Percentiles rank a stretch among this genome's conserved stretches.
Conservation (phyloP, 1,140 invertebrate genomes). For the Lasaia peninsularis region DNA sequence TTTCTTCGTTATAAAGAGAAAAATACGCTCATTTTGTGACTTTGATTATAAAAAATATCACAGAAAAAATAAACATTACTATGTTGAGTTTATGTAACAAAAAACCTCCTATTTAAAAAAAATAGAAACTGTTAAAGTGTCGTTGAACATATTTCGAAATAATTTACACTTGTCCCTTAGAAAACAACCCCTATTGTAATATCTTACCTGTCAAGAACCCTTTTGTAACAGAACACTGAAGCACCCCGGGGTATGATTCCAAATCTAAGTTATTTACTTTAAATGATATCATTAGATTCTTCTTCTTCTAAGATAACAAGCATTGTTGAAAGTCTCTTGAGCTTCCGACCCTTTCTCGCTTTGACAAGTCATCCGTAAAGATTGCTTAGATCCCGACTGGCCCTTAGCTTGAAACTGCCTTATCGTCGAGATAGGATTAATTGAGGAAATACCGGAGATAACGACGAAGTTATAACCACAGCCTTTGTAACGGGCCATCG, state of each 20-base stretch:
- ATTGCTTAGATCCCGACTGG: conserved; percentile 74
- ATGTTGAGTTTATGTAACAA: no score
- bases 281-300: conserved; percentile 71
- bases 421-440: conserved; percentile 71
- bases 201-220: neutral
- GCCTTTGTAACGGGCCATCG: conserved; percentile 29
- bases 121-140: no score
- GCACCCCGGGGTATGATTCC: conserved; percentile 20
- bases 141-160: neutral
- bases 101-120: no score
- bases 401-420: conserved; percentile 71
- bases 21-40: no score
- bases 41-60: no score
- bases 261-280: conserved; percentile 51
- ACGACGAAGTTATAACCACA: conserved; percentile 61
- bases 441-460: conserved; percentile 69
- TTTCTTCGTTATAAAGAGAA: no score
- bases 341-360: conserved; percentile 71
- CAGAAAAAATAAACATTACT: no score
- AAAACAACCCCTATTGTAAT: neutral
- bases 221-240: neutral
- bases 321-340: conserved; percentile 74
- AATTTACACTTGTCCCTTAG: neutral
- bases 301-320: conserved; percentile 72
- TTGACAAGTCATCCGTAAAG: conserved; percentile 75